Evolutionary conservation across 2,888 invertebrate genomes (phyloP), one percentile per base, ranked within the genome.

Genomic region (Adelognathus sp.): DNA sequence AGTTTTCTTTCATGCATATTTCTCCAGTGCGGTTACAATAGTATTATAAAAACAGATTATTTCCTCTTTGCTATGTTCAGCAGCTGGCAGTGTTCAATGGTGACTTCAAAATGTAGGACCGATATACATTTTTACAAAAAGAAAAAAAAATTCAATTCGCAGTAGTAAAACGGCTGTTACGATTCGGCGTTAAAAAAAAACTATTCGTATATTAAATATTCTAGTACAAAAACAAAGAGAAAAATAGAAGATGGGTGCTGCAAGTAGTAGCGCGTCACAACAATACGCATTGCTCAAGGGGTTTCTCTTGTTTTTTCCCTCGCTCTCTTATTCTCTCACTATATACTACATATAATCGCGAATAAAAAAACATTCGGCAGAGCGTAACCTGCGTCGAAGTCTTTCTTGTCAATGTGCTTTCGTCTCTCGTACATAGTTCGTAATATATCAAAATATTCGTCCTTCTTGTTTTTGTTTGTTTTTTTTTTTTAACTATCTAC

Each of bases 121-220:
- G 39, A 76, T 72, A 50, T 60, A 36, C 44, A 63, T 58, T 27
- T 33, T 60, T n/a, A n/a, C n/a, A 31, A 18, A 60, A 67, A 54
- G 60, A 69, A 44, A 27, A 39, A 84, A 76, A 86, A 84, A 84
- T n/a, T n/a, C n/a, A 82, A 69, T 21, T 27, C 5, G 44, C 44
- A n/a, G 18, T 61, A 85, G 31, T 84, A 84, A 82, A 81, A 75
- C 73, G 58, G 82, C 81, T 80, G 82, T 80, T 84, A 84, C 82
- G 44, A 58, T 73, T 56, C 67, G 80, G 36, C 80, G 75, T n/a
- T n/a, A n/a, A n/a, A 82, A 83, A 84, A 83, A 86, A 84, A 66
- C 76, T 81, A 84, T 81, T 4, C 81, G n/a, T n/a, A n/a, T 81
- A 61, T 73, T 82, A 56, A 85, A 85, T 85, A n/a, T 82, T 80